phyloP scores from a whole-genome alignment of 2,113 vertebrate species.

The Mesitornis unicolor region DNA sequence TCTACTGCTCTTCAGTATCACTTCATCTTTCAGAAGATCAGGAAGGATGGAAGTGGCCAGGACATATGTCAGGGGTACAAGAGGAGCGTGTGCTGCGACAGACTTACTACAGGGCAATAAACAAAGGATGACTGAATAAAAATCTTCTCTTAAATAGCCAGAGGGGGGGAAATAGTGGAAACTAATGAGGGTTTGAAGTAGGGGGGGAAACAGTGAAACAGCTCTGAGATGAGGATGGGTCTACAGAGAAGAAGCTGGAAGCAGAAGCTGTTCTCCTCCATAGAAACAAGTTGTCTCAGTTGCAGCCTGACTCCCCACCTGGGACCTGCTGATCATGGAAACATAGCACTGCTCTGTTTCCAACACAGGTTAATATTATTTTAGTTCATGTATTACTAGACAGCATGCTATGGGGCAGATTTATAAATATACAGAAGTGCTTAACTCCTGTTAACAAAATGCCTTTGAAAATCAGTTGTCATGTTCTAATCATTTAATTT shows the following conservation, averaged over 20 bases:
- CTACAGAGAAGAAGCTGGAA: background rate
- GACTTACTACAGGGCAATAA: background rate
- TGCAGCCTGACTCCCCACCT: background rate
- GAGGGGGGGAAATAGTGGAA: background rate
- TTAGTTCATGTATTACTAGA: background rate
- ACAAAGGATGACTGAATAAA: background rate
- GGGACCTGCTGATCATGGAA: background rate
- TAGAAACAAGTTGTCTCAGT: background rate
- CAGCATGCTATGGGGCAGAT: background rate
- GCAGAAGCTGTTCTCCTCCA: background rate
- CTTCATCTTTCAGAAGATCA: background rate
- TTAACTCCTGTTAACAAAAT: background rate
- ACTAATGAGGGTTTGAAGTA: background rate
- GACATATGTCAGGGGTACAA: background rate
- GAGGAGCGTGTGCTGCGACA: background rate
- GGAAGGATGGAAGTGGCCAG: background rate
- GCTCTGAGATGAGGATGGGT: background rate
- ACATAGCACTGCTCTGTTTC: background rate
- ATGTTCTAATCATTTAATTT: background rate
- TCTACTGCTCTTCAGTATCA: background rate
- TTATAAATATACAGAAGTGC: background rate
- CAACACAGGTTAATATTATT: background rate
- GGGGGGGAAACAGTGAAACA: background rate
- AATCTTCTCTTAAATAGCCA: background rate
- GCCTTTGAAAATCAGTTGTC: background rate